Base-by-base conservation (phyloP, 2,888 invertebrate genomes). In the Melinopterus prodromus region DNA sequence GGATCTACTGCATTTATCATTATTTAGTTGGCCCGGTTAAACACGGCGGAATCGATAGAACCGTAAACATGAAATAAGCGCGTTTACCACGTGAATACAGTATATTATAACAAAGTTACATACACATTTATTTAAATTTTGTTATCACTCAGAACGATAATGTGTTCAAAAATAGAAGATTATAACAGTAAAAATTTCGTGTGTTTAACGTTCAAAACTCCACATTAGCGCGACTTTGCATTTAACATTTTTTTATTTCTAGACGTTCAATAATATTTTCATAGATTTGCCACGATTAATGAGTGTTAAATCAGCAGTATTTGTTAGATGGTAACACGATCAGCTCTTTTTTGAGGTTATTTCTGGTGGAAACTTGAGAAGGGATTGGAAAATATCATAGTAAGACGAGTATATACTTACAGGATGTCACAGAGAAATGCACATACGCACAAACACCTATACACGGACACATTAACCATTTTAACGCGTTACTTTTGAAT, bases 401-500 rank as follows among this genome's bases (percentile, higher is more conserved):
- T 53, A 53, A 53, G 7, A 53, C 9, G 53, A 53, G 53, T 53
- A 26, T 80, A 77, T 79, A 81, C 81, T 81, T 75, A 81, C 81
- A 79, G 76, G 71, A 75, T 72, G 38, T 79, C 75, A 37, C 69
- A 69, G 74, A 81, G 74, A 16, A 79, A 53, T 70, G 78, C 72
- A 75, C 72, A 81, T 36, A 71, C 77, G 78, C 79, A 77, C 12
- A 81, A 75, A 70, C 79, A 81, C 77, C 77, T 38, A 77, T 77
- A 77, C 81, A 83, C 80, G 78, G 79, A 80, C 77, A 81, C 70
- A 16, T 80, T 77, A 84, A 85, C 85, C 87, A 87, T 87, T 84
- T 84, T 84, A 82, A 79, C 76, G 75, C 75, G 38, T 72, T 78
- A 78, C 74, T 72, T 78, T 80, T 80, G 76, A 82, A 82, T 81